Conservation (phyloP, 64 coral and sea anemone genomes). For the Anthopleura sola region DNA sequence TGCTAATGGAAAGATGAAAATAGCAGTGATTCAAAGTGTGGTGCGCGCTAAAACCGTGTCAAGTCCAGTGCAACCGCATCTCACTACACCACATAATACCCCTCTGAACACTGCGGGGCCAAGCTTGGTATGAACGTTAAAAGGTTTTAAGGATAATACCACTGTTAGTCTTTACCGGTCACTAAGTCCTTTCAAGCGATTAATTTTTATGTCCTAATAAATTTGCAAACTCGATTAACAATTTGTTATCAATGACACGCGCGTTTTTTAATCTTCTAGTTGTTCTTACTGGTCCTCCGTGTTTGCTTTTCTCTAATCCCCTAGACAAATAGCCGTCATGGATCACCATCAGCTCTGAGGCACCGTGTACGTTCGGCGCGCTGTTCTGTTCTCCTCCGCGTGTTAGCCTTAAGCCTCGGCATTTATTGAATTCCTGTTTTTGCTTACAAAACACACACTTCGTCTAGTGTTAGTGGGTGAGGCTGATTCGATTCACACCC, state of each 20-base stretch:
- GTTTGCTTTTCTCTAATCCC: slow-evolving; percentile 3
- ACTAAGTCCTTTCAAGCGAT: background rate
- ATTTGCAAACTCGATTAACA: background rate
- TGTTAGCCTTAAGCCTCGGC: background rate
- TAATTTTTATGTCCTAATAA: slow-evolving; percentile 17
- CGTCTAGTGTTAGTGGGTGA: background rate
- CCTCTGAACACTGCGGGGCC: background rate
- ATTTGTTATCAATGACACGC: background rate
- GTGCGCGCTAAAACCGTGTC: background rate
- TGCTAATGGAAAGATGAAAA: background rate
- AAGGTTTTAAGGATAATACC: background rate
- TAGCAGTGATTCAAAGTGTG: background rate
- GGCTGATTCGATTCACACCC: background rate
- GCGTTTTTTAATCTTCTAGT: background rate
- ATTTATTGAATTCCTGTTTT: background rate
- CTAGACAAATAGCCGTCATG: background rate
- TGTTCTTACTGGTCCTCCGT: background rate
- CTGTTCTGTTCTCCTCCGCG: background rate
- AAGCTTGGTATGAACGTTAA: background rate
- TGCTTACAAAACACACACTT: slow-evolving; percentile 2
- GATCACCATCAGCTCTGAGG: background rate
- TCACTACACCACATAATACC: background rate
- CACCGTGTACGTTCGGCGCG: background rate
- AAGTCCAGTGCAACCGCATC: background rate
- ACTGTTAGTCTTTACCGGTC: background rate